These are phyloP conservation scores for Aradophagus sp. DNA, from an alignment of 1,140 invertebrate genomes.

Conservation along the genomic window DNA sequence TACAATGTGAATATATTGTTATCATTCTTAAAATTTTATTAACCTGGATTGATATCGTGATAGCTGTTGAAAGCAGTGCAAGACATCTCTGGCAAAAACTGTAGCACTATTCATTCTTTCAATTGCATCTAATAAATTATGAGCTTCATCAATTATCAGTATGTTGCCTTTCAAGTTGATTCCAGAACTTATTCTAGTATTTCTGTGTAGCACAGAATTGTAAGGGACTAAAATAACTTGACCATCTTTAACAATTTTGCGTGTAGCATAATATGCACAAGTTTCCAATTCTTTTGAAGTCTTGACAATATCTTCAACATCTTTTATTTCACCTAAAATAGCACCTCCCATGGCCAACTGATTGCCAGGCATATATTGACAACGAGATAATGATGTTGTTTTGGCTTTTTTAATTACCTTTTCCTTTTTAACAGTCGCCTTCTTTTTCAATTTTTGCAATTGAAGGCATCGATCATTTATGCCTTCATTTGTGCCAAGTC, in stretches of 20 bases:
- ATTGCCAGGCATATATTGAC: slow-evolving; percentile 81
- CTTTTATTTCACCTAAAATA: slow-evolving; percentile 83
- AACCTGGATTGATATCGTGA: slow-evolving; percentile 83
- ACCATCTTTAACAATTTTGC: slow-evolving; percentile 85
- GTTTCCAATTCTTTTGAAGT: slow-evolving; percentile 82
- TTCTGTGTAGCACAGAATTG: slow-evolving; percentile 90
- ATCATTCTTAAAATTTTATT: no score
- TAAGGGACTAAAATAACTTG: slow-evolving; percentile 91
- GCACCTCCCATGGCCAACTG: slow-evolving; percentile 79
- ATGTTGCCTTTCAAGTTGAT: slow-evolving; percentile 89
- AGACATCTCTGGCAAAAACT: slow-evolving; percentile 80
- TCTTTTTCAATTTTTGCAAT: slow-evolving; percentile 82
- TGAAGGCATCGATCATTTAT: slow-evolving; percentile 97
- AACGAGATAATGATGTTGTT: slow-evolving; percentile 73
- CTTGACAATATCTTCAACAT: slow-evolving; percentile 90
- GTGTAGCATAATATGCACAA: slow-evolving; percentile 93
- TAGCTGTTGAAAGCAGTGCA: slow-evolving; percentile 82
- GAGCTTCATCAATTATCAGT: slow-evolving; percentile 97
- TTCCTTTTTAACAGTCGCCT: slow-evolving; percentile 77
- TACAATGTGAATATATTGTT: no score
- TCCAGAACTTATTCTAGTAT: slow-evolving; percentile 81
- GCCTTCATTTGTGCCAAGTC: slow-evolving; percentile 84
- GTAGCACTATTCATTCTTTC: slow-evolving; percentile 88
- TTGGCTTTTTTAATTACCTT: slow-evolving; percentile 79
- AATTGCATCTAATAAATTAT: slow-evolving; percentile 95